Base-by-base conservation (phyloP, 2,797 vertebrate species). In the Rallus crepitans region DNA sequence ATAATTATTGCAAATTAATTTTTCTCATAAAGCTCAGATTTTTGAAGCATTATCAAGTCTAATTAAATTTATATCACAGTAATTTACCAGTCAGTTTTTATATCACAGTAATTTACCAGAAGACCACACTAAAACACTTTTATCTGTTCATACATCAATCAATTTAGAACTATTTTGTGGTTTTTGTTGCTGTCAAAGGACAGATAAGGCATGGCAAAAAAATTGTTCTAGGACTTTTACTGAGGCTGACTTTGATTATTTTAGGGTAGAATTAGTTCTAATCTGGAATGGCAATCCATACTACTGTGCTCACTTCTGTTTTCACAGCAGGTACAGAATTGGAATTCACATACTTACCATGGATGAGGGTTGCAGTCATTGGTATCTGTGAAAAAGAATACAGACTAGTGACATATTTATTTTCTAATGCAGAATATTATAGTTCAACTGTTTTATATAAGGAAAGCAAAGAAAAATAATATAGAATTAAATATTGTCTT, bases 341-440 rank as follows among this genome's bases (percentile, higher is more conserved):
- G n/a, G 25, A 63, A 20, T 40, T 71, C 0, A 0, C 13, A 53
- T 68, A 97, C 99, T 99, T 97, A 99, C 99, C 99, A 99, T 7
- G 99, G 99, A 91, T 99, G 98, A 52, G 99, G 99, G 82, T 98
- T 99, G 95, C 99, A 99, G 97, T 99, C 99, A 31, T 99, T 99
- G 37, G 99, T 98, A 87, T 99, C 99, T 99, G 87, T 31, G 84
- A 80, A 93, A 71, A 96, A 92, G 3, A 97, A 68, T 24, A 52
- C 15, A 39, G 12, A 35, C 8, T 37, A 59, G 23, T 15, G 24
- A 48, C 11, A 27, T 10, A 35, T 61, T 82, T 59, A 24, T 84
- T 80, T 71, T 69, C 24, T 45, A 71, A 48, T 7, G 25, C 12
- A 10, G 7, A 56, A 18, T 19, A n/a, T 20, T 63, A 16, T 2